Evolutionary conservation across 37 sponge, comb jelly and placozoan species (phyloP), one percentile per base, ranked within the genome.

Genomic region (Spongilla lacustris): DNA sequence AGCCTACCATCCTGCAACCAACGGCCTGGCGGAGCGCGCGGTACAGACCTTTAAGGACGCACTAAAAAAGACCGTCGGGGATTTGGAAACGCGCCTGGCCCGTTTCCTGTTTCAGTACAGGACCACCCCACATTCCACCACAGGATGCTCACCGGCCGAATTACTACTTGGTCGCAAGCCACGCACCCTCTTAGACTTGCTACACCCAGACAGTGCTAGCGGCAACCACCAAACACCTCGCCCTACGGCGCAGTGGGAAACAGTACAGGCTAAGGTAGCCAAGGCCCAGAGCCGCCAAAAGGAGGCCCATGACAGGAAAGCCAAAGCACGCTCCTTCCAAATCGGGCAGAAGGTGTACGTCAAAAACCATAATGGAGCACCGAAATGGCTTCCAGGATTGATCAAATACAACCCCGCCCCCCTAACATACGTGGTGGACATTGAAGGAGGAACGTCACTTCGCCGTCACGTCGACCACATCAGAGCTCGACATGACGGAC

Each of bases 21-120:
- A 46, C 46, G 46, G 46, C 46, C 46, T 46, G 46, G 46, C 76
- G 12, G 86, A 85, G 78, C 78, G 86, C 12, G 86, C 86, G 0
- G 86, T 85, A 2, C 86, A 85, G 68, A 85, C 31, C 1, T 76
- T 76, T 10, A 85, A 85, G 30, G 26, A 85, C 28, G 77, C 77
- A 4, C 50, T 85, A 36, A 50, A n/a, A 31, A 85, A 85, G 38
- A 50, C 34, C 24, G 30, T 36, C 26, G 33, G 35, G 26, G 86
- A 76, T 2, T 26, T 85, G 30, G 66, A 78, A 27, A 78, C 77
- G 2, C 5, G 73, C 2, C 38, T 85, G 32, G 28, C 79, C 27
- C 66, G 86, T 31, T 85, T 85, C 34, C 38, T 85, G 12, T 67
- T 85, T 27, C 77, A 78, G 9, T 78, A 85, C 38, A 17, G 86